A percentile compares a stretch with the other conserved stretches of the same genome.
phyloP scores from a whole-genome alignment of 2,113 vertebrate species.

The Ellobius talpinus region DNA sequence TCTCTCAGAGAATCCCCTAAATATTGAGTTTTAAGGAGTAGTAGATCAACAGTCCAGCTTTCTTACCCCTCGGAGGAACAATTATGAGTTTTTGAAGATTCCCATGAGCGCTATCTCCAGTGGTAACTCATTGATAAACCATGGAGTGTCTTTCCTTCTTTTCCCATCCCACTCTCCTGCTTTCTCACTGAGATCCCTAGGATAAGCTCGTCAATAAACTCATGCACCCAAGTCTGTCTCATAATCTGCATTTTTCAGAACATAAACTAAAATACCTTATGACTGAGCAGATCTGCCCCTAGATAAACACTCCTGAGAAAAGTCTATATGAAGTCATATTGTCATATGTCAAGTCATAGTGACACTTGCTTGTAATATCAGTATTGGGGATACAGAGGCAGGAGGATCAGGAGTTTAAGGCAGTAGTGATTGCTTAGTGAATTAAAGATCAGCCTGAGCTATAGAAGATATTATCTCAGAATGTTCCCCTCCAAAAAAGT shows the following conservation, averaged over 20 bases:
- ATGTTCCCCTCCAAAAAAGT: no score
- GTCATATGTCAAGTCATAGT: no score
- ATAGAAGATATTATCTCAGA: no score
- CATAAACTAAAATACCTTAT: not conserved
- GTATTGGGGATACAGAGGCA: not conserved
- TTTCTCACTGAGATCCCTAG: not conserved
- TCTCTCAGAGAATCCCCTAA: not conserved
- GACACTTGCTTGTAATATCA: not conserved
- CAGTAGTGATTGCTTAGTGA: not conserved
- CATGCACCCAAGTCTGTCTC: not conserved
- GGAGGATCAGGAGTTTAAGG: not conserved
- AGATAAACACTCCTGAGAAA: not conserved
- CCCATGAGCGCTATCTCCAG: not conserved
- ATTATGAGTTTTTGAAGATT: not conserved
- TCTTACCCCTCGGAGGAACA: not conserved
- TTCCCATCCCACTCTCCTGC: no score
- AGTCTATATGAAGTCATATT: not conserved
- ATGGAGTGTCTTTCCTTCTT: not conserved
- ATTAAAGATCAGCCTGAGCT: no score
- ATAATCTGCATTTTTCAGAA: not conserved
- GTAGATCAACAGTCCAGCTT: not conserved
- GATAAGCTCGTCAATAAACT: not conserved
- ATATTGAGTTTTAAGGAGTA: not conserved
- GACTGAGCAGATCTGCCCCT: not conserved
- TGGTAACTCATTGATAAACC: not conserved